phyloP scores from a whole-genome alignment of 2,797 vertebrate species.

The Artibeus jamaicensis region DNA sequence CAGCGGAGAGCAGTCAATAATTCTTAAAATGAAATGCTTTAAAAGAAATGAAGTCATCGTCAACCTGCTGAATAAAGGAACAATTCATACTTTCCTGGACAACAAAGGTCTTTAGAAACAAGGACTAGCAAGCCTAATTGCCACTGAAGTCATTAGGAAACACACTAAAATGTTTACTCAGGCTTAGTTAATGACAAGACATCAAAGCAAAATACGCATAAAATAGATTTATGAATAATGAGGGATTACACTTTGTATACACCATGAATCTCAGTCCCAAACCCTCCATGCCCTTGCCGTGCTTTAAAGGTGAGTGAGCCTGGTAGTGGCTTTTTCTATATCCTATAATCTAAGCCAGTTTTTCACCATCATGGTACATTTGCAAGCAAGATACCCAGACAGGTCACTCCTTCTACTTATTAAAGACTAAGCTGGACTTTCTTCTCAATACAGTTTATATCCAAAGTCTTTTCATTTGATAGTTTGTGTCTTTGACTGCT shows the following conservation, averaged over 20 bases:
- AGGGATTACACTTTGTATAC: slow-evolving; percentile 1
- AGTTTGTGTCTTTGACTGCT: background rate
- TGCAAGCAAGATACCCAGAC: background rate
- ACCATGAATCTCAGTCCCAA: background rate
- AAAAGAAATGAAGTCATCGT: slow-evolving; percentile 63
- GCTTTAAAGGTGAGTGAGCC: slow-evolving; percentile 1
- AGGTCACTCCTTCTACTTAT: background rate
- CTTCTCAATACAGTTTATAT: background rate
- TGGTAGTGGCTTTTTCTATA: background rate
- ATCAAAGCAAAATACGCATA: background rate
- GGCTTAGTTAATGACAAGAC: slow-evolving; percentile 48
- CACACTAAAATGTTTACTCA: slow-evolving; percentile 58
- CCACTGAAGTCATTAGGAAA: slow-evolving; percentile 61
- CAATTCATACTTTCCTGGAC: slow-evolving; percentile 44
- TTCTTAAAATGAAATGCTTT: slow-evolving; percentile 57
- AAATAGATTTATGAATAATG: slow-evolving; percentile 32
- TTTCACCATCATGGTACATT: background rate
- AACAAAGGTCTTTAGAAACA: slow-evolving; percentile 59
- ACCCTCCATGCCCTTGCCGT: background rate
- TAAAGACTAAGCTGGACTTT: background rate
- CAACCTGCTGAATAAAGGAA: slow-evolving; percentile 59
- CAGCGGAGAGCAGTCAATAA: slow-evolving; percentile 52
- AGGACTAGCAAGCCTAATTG: slow-evolving; percentile 59
- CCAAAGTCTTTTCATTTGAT: background rate
- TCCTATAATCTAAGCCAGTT: background rate